Evolutionary conservation across 1,140 invertebrate species (phyloP), one percentile per base, ranked within the genome.

Genomic region (Scaptodrosophila lebanonensis): DNA sequence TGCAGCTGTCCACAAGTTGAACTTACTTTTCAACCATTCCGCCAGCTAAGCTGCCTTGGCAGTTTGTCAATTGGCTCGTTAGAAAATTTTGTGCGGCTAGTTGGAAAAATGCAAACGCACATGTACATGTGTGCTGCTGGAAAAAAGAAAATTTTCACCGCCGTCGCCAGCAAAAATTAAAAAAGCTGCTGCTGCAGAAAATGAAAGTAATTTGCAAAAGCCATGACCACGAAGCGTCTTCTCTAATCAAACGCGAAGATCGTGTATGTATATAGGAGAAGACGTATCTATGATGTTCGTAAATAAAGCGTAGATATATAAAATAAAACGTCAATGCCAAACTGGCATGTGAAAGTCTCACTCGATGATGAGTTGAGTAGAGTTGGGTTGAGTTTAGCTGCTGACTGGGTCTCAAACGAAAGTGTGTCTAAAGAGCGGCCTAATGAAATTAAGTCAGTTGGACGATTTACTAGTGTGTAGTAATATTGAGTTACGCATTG

Each of bases 171-270:
- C 3, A 25, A 25, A 25, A 25, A 25, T 25, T 25, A 25, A 25
- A 25, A 25, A 3, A 25, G 22, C 8, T 3, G 22, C 22, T 25
- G 22, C 33, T 22, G 38, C 30, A 62, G 67, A 77, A 77, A 77
- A 77, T 77, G 72, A 77, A 77, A 77, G 72, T 77, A 72, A 77
- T 77, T 77, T 67, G 63, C 72, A 77, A 77, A 53, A 66, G 57
- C 56, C 63, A 53, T 50, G 58, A 66, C 56, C 63, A 53, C 53
- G 58, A 66, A 67, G 57, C 63, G 63, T 72, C 72, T 67, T 67
- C 63, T 77, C 63, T 45, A 66, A 66, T 58, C 49, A 70, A 66
- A 52, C 53, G 59, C 47, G 60, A 39, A 77, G 66, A 77, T 71
- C 72, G 72, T 77, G 44, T 49, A 61, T 40, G 45, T 7, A 42